These are phyloP conservation scores for Coreius guichenoti DNA, from an alignment of 2,797 vertebrate genomes.

Conservation along the genomic window DNA sequence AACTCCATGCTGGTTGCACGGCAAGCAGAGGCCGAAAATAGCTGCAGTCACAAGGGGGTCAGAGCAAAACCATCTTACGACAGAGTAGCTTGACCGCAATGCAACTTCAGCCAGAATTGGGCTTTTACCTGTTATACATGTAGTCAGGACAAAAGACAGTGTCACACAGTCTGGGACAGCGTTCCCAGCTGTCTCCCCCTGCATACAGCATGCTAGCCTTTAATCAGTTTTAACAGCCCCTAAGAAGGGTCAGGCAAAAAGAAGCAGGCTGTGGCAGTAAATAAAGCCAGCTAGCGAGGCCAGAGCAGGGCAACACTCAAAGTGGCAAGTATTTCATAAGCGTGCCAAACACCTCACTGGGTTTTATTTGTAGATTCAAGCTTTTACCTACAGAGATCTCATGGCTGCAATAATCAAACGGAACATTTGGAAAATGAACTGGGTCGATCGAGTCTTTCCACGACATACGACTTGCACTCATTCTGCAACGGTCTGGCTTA, in stretches of 20 bases:
- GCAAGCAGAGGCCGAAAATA: constrained; percentile 58
- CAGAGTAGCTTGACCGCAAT: constrained; percentile 36
- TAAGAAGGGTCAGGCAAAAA: constrained; percentile 19
- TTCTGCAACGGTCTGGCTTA: not conserved
- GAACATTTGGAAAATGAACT: constrained; percentile 6
- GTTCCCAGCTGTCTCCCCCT: not conserved
- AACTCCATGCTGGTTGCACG: constrained; percentile 58
- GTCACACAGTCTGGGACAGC: not conserved
- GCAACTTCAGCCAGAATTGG: constrained; percentile 39
- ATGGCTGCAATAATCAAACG: constrained; percentile 25
- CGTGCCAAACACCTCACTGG: not conserved
- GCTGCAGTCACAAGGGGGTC: constrained; percentile 59
- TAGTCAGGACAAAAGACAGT: not conserved
- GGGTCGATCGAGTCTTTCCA: constrained; percentile 18
- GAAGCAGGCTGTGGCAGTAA: constrained; percentile 23
- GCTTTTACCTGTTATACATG: constrained; percentile 51
- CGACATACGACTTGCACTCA: constrained; percentile 24
- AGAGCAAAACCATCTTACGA: constrained; percentile 43
- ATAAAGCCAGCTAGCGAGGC: constrained; percentile 9
- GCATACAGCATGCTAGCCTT: not conserved
- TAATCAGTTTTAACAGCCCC: constrained; percentile 25
- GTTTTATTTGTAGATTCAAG: not conserved
- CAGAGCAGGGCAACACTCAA: not conserved
- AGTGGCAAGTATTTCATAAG: constrained; percentile 30
- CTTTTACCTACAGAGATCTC: constrained; percentile 22